Evolutionary conservation across 1,140 invertebrate genomes (phyloP), one percentile per base, ranked within the genome.

Genomic region (Drosophila triauraria): DNA sequence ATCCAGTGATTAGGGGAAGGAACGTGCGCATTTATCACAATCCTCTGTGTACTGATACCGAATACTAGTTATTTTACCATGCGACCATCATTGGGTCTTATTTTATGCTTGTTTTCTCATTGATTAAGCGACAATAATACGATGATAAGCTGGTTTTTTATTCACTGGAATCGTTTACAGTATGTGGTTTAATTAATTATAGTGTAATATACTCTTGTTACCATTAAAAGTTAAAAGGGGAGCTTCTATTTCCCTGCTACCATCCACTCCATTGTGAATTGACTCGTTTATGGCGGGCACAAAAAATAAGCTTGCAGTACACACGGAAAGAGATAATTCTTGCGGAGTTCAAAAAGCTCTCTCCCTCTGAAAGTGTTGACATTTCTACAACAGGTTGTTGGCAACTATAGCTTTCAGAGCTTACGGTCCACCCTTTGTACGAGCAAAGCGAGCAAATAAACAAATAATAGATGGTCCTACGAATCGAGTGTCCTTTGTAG

Each of bases 11-110:
- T 9, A 90, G 63, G 32, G 90, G 90, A 4, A 83, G 72, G 47
- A 75, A 75, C 32, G 23, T 91, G 10, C 82, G 90, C 25, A 81
- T 91, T 46, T 91, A 91, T 61, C 80, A 91, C 17, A 91, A 91
- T 67, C 88, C 87, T 6, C 25, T 72, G 27, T 61, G 48, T 23
- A 25, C 40, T n/a, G 78, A 82, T 9, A 40, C 53, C 15, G 71
- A 77, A 3, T 80, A 63, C 61, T 88, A 88, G 63, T 25, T 15
- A 30, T 10, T 23, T 46, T 35, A 35, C 2, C 42, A 15, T 35
- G 9, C 32, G 1, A 56, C 5, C 10, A 32, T 46, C 15, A n/a
- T 56, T 25, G 8, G 51, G 43, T 63, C 46, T 50, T 8, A 43
- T 47, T 56, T 47, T 43, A 47, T 51, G n/a, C 7, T 47, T 57